Percentiles rank a stretch among this genome's conserved stretches.
phyloP scores from a whole-genome alignment of 2,113 vertebrate species.

The Eolophus roseicapilla region DNA sequence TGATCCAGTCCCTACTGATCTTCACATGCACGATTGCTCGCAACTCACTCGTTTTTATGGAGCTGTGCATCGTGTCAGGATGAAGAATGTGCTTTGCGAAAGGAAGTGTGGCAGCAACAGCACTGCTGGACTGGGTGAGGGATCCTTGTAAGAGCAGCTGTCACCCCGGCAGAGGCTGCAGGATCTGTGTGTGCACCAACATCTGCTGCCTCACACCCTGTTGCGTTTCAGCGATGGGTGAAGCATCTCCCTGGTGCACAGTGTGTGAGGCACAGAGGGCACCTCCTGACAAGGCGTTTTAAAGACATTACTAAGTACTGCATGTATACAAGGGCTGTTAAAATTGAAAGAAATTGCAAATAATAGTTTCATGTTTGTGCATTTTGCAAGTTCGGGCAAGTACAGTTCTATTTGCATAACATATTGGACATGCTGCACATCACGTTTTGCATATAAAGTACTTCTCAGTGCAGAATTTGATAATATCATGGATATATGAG shows the following conservation, averaged over 20 bases:
- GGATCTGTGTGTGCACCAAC: not conserved
- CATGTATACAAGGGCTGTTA: not conserved
- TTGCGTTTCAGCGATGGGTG: accelerated
- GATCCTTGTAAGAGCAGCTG: not conserved
- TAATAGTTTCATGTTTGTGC: not conserved
- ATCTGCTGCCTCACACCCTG: not conserved
- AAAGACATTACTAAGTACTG: not conserved
- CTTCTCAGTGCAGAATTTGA: not conserved
- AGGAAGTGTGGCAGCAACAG: not conserved
- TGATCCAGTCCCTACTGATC: not conserved
- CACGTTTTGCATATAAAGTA: not conserved
- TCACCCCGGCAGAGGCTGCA: not conserved
- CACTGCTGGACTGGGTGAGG: not conserved
- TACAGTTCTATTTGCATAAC: not conserved
- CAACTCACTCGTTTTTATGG: not conserved
- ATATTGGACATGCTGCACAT: not conserved
- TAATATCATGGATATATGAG: not conserved
- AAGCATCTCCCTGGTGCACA: not conserved
- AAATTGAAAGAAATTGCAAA: not conserved
- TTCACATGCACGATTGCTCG: accelerated
- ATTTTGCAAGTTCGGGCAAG: not conserved
- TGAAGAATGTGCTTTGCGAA: not conserved
- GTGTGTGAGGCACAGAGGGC: accelerated
- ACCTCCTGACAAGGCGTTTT: not conserved
- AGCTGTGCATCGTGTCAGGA: not conserved